phyloP scores from a whole-genome alignment of 2,888 invertebrate species.

The Sarcophaga caerulescens region DNA sequence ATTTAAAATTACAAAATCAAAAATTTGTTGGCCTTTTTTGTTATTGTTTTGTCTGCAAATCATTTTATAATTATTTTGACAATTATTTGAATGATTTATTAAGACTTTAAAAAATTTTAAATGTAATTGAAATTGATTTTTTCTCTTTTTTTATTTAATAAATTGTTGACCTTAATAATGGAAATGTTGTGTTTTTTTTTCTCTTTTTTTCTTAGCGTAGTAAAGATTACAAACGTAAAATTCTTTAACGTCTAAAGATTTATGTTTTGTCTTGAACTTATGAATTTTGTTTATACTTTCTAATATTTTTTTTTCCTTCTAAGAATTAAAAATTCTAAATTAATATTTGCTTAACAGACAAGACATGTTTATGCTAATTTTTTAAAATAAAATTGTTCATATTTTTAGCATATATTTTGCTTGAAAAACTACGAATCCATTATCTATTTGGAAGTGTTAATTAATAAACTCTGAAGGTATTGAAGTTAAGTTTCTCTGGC shows the following conservation, averaged over 20 bases:
- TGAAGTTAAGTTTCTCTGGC: no score
- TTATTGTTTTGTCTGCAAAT: no score
- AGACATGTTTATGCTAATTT: conserved; percentile 18
- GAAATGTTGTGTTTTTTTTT: neutral
- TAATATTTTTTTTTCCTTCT: neutral
- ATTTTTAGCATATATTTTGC: neutral
- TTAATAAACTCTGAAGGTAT: neutral
- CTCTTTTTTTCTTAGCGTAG: no score
- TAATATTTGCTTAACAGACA: neutral
- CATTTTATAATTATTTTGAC: conserved; percentile 8
- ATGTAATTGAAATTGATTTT: conserved; percentile 10
- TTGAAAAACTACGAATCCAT: neutral
- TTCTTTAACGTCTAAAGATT: no score
- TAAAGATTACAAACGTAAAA: no score
- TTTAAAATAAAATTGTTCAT: neutral
- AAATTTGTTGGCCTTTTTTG: neutral
- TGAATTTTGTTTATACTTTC: conserved; percentile 22
- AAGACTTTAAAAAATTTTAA: conserved; percentile 2
- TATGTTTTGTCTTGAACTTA: no score
- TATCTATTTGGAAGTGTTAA: neutral
- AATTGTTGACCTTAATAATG: conserved; percentile 8
- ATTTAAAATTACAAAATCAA: conserved; percentile 25
- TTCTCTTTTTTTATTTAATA: neutral
- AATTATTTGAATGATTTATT: conserved; percentile 39
- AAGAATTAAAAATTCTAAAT: neutral